Percentiles rank a stretch among this genome's conserved stretches.
Conservation (phyloP, 1,140 invertebrate species). For the Aphelenchoides besseyi region DNA sequence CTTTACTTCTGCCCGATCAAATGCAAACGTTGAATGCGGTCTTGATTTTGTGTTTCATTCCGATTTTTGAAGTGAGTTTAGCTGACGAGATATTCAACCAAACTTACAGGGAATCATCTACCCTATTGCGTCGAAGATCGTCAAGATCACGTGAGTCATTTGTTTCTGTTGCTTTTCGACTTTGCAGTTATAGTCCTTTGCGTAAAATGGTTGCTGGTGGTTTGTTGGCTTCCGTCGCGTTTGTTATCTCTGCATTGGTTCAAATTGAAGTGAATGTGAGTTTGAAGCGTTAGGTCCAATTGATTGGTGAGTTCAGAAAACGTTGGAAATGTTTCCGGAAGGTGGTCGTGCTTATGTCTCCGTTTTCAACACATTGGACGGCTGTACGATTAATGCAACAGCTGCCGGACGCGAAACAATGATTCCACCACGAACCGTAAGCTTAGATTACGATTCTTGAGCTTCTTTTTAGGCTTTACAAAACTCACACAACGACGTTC, state of each 20-base stretch:
- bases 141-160: conserved; percentile 48
- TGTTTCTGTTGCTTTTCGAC: conserved; percentile 21
- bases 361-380: neutral
- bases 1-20: conserved; percentile 76
- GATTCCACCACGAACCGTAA: neutral
- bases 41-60: conserved; percentile 56
- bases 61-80: conserved; percentile 48
- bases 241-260: conserved; percentile 80
- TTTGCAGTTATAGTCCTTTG: conserved; percentile 70
- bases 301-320: neutral
- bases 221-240: conserved; percentile 76
- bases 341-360: neutral
- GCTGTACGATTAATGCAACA: neutral
- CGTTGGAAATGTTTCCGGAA: neutral
- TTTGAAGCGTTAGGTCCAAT: neutral
- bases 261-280: conserved; percentile 74
- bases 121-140: conserved; percentile 38
- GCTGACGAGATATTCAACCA: conserved; percentile 8
- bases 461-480: neutral
- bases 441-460: neutral
- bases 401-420: neutral
- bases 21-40: conserved; percentile 70
- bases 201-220: conserved; percentile 78
- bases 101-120: conserved; percentile 40
- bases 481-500: neutral